Percentiles rank a stretch among this genome's conserved stretches.
phyloP scores from a whole-genome alignment of 2,113 vertebrate species.

The Paramisgurnus dabryanus region DNA sequence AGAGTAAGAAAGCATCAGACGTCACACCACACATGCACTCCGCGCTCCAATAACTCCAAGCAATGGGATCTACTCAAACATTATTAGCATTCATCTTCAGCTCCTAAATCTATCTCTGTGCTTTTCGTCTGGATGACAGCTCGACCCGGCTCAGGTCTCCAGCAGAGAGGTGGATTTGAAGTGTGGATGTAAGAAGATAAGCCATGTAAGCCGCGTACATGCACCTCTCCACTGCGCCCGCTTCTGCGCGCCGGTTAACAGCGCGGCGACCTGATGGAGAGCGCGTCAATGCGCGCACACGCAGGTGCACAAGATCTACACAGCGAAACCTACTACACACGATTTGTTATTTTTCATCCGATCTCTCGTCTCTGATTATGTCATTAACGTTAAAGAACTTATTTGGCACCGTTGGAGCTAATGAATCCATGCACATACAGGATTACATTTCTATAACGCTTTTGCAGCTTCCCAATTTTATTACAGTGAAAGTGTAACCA shows the following conservation, averaged over 20 bases:
- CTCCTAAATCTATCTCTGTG: conserved; percentile 13
- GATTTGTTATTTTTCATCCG: too few relatives aligned
- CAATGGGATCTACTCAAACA: conserved; percentile 34
- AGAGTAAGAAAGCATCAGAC: background rate
- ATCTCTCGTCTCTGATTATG: background rate
- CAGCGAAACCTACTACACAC: conserved; percentile 13
- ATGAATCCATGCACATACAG: too few relatives aligned
- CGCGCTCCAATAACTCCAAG: conserved; percentile 10
- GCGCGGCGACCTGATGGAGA: conserved; percentile 25
- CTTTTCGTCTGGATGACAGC: conserved; percentile 26
- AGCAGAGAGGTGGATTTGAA: conserved; percentile 34
- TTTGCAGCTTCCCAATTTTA: too few relatives aligned
- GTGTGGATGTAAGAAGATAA: conserved; percentile 41
- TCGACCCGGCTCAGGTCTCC: conserved; percentile 22
- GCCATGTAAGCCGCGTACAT: conserved; percentile 42
- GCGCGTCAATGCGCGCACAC: conserved; percentile 21
- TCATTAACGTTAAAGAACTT: background rate
- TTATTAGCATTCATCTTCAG: conserved; percentile 31
- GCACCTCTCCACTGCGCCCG: conserved; percentile 24
- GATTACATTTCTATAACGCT: too few relatives aligned
- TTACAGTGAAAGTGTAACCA: too few relatives aligned
- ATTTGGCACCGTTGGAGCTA: too few relatives aligned
- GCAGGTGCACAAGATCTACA: conserved; percentile 15
- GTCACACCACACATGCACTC: conserved; percentile 26
- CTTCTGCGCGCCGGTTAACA: background rate